A percentile compares a stretch with the other conserved stretches of the same genome.
Evolutionary conservation across 2,113 vertebrate genomes (phyloP).

Genomic region (Myotis davidii): DNA sequence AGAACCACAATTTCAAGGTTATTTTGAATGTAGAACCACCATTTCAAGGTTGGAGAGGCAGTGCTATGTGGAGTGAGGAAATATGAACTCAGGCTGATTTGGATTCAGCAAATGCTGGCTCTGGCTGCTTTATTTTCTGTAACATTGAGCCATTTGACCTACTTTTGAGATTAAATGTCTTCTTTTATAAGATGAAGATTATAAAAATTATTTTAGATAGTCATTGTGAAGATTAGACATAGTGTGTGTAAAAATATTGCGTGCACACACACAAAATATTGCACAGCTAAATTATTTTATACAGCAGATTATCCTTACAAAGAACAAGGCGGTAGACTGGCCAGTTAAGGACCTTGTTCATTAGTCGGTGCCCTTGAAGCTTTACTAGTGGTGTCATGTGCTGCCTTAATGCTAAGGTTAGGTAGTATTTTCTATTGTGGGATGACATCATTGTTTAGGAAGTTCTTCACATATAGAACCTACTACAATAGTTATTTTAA

Average conservation of each 20-base stretch:
- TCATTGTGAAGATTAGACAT: neutral
- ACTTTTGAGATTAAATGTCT: neutral
- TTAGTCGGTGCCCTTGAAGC: neutral
- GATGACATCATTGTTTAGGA: neutral
- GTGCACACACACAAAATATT: neutral
- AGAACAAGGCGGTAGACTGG: neutral
- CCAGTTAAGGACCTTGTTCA: neutral
- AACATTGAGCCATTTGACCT: neutral
- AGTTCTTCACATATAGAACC: neutral
- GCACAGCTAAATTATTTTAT: neutral
- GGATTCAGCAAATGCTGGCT: neutral
- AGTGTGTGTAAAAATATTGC: neutral
- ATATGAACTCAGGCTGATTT: neutral
- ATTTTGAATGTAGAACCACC: neutral
- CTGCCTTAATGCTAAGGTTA: neutral
- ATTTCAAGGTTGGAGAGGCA: neutral
- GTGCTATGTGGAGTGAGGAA: neutral
- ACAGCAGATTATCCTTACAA: neutral
- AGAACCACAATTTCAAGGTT: neutral
- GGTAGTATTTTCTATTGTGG: neutral
- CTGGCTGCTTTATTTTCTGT: neutral
- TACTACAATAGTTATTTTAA: neutral
- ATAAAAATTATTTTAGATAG: neutral
- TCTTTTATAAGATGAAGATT: constrained; percentile 3
- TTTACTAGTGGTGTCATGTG: neutral